These are phyloP conservation scores for Gryllus longicercus DNA, from an alignment of 2,888 invertebrate species.

Conservation along the genomic window DNA sequence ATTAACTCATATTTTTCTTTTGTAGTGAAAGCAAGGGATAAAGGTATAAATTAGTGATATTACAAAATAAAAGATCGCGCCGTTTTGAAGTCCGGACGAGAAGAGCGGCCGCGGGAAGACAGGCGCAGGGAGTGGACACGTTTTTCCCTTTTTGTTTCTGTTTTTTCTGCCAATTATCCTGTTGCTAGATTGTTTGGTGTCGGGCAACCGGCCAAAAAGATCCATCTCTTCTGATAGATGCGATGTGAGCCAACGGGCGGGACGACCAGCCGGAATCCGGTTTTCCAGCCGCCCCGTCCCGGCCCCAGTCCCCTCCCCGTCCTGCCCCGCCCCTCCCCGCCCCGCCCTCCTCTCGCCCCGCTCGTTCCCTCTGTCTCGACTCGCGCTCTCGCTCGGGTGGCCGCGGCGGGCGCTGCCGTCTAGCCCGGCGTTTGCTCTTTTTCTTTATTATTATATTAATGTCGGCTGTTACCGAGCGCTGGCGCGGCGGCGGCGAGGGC, in stretches of 20 bases:
- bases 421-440: neutral
- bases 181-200: constrained; percentile 30
- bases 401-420: neutral
- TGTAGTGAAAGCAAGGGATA: neutral
- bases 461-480: neutral
- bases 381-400: neutral
- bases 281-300: neutral
- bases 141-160: constrained; percentile 19
- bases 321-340: neutral
- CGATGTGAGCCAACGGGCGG: constrained; percentile 26
- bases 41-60: constrained; percentile 17
- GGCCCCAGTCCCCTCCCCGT: neutral
- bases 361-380: neutral
- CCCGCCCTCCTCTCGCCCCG: neutral
- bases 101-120: constrained; percentile 4
- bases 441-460: constrained; percentile 17
- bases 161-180: constrained; percentile 33
- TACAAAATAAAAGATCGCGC: constrained; percentile 1
- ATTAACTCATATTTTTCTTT: constrained; percentile 9
- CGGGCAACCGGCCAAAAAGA: constrained; percentile 31
- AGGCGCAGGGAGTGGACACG: constrained; percentile 17
- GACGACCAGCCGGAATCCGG: constrained; percentile 26
- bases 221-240: constrained; percentile 29
- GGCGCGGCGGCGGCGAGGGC: neutral
- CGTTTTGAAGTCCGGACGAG: neutral